Base-by-base conservation (phyloP, 2,888 invertebrate genomes). In the Eudasyphora cyanicolor region DNA sequence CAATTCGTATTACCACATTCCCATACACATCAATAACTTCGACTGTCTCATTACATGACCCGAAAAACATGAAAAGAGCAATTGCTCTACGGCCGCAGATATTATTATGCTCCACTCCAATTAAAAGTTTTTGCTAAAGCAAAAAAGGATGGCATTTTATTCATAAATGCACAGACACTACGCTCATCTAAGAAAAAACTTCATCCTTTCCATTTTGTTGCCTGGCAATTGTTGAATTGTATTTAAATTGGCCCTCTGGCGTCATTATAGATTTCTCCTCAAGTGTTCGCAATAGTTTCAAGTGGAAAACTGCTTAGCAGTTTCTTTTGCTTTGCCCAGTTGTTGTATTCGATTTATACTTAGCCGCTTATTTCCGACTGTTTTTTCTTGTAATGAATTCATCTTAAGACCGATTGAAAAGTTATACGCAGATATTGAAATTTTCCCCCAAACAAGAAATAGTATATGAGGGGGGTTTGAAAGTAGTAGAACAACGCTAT, bases 161-260 rank as follows among this genome's bases (percentile, higher is more conserved):
- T 45, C 7, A 45, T 45, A n/a, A 45, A 51, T n/a, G 35, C 19
- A 62, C 19, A n/a, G 7, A 62, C 32, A 32, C 32, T 32, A 6
- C 8, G 62, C 29, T 32, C 6, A n/a, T n/a, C n/a, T n/a, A n/a
- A n/a, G 6, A 21, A 54, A 29, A n/a, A 64, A 64, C 64, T 64
- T 64, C 38, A 19, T 64, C 38, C 32, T 64, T 10, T 67, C 14
- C 4, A 10, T 42, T 8, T 21, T 21, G 67, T 24, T 10, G 62
- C 27, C 17, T 29, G 64, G 27, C 62, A 74, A 75, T 74, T 74
- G 51, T 60, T 77, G 62, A 78, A 78, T 42, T 45, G 67, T 51
- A 75, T 78, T 67, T 70, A 49, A 81, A 81, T 76, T 81, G 76
- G 54, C 80, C 80, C 51, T 76, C 32, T 69, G 80, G 71, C 71